Base-by-base conservation (phyloP, 2,113 vertebrate genomes). In the Serilophus lunatus region DNA sequence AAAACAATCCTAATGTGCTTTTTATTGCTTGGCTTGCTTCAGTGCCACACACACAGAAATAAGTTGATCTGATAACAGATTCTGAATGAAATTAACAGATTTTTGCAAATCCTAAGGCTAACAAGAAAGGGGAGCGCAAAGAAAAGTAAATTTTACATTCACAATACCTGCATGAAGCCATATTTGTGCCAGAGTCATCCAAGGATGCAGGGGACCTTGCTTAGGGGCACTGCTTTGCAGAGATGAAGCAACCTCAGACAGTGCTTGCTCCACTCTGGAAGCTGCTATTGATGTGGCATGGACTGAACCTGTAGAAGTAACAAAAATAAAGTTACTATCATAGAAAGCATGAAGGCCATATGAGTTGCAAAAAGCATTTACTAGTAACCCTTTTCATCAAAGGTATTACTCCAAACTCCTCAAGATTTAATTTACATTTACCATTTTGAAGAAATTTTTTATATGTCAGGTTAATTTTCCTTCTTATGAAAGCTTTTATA, bases 101-200 rank as follows among this genome's bases (percentile, higher is more conserved):
- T 69, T 76, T 86, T 82, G 4, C 15, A 81, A 85, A 25, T 72
- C 33, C 33, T 77, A n/a, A 31, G 17, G 12, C 42, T 64, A 79
- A 40, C 42, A 82, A 91, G 33, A 72, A 79, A 64, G n/a, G 10
- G 26, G 16, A 88, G 6, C 12, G 18, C 7, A 49, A 47, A 88
- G 29, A 78, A 82, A 12, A 95, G 69, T 35, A 53, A 75, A 75
- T 66, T 82, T 77, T 61, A 13, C 4, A 74, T 84, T 71, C n/a
- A 42, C 16, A 47, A 33, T 97, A 99, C 99, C 99, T 98, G 99
- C 99, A 70, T 99, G 99, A 74, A 99, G 98, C 99, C 99, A 99
- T 97, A 99, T 99, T 98, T 99, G 99, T 50, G 99, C 99, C 94
- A 99, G 97, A 6, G 99, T 99, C 99, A 99, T 99, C 99, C 99